A percentile compares a stretch with the other conserved stretches of the same genome.
Conservation (phyloP, 2,113 vertebrate genomes). For the Nesogale talazaci region DNA sequence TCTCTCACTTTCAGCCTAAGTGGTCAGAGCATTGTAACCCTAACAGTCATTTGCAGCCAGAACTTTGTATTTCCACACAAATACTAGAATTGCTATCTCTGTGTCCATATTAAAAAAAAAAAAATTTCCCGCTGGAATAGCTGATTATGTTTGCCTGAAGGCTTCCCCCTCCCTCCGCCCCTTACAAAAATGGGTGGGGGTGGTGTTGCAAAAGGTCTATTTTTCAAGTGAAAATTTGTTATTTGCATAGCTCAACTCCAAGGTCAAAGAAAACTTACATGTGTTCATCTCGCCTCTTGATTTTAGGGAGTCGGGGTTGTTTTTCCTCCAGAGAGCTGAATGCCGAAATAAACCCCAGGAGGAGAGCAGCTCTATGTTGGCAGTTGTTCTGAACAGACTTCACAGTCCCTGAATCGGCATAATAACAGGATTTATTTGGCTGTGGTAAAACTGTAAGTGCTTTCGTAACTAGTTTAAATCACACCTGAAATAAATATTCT, state of each 20-base stretch:
- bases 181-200: background rate
- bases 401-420: conserved; percentile 1
- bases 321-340: conserved; percentile 54
- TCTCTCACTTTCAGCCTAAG: conserved; percentile 78
- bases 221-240: conserved; percentile 79
- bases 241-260: conserved; percentile 58
- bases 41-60: conserved; percentile 63
- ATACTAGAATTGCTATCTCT: conserved; percentile 73
- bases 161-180: background rate
- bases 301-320: background rate
- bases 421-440: conserved; percentile 45
- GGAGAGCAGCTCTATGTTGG: background rate
- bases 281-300: conserved; percentile 60
- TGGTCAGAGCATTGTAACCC: conserved; percentile 71
- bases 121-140: conserved; percentile 49
- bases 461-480: conserved; percentile 62
- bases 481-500: conserved; percentile 67
- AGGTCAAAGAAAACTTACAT: conserved; percentile 55
- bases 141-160: conserved; percentile 73
- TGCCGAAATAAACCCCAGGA: conserved; percentile 11
- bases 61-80: conserved; percentile 71
- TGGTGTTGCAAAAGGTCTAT: conserved; percentile 18
- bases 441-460: conserved; percentile 56
- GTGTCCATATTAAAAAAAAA: conserved; percentile 75
- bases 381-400: conserved; percentile 35